These are phyloP conservation scores for Oscheius sp. DNA, from an alignment of 2,888 invertebrate species.

Conservation along the genomic window DNA sequence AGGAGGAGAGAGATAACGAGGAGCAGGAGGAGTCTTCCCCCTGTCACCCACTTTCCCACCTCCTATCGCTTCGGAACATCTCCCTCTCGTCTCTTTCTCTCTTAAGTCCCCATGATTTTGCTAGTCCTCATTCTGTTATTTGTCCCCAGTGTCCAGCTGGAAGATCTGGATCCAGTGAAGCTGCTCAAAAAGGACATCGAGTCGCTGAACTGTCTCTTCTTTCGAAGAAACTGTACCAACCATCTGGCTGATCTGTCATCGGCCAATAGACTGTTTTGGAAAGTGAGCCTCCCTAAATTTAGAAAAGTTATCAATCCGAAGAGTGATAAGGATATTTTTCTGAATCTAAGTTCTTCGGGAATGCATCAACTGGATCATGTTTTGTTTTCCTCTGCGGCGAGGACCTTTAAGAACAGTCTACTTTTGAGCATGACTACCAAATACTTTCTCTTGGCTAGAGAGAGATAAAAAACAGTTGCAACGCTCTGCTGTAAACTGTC, in stretches of 20 bases:
- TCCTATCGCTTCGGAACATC: conserved; percentile 26
- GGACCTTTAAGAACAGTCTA: too few relatives aligned
- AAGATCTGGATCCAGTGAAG: conserved; percentile 18
- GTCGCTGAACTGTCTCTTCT: conserved; percentile 42
- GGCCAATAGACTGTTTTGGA: conserved; percentile 41
- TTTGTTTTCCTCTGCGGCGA: too few relatives aligned
- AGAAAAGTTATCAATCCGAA: too few relatives aligned
- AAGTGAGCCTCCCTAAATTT: conserved; percentile 30
- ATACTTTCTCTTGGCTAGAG: too few relatives aligned
- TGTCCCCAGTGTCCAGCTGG: not conserved
- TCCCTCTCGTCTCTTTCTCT: conserved; percentile 9
- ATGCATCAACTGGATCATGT: too few relatives aligned
- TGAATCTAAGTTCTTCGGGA: too few relatives aligned
- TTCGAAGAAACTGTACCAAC: conserved; percentile 41
- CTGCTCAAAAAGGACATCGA: conserved; percentile 37
- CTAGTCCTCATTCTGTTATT: conserved; percentile 23
- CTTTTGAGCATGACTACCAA: too few relatives aligned
- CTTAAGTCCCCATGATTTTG: not conserved
- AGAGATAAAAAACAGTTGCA: too few relatives aligned
- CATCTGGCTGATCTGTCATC: conserved; percentile 42
- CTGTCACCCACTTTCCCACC: conserved; percentile 21
- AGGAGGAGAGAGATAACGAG: too few relatives aligned
- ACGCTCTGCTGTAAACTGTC: too few relatives aligned
- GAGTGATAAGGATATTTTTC: too few relatives aligned
- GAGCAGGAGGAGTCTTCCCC: too few relatives aligned